Evolutionary conservation across 2,888 invertebrate species (phyloP), one percentile per base, ranked within the genome.

Genomic region (Archaeoteleia sp.): DNA sequence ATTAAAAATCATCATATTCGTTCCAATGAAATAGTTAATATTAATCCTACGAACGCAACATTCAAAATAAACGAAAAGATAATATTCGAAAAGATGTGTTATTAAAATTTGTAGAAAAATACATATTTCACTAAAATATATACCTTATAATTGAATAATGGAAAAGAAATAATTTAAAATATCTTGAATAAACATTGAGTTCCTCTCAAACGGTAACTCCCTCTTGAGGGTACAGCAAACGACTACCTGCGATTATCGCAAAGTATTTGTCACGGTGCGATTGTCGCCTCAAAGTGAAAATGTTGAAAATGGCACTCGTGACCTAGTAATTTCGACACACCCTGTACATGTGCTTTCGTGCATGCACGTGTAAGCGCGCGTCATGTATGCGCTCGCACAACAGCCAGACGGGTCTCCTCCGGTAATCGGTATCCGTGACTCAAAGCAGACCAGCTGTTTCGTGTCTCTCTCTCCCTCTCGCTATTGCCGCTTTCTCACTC

Each of bases 371-470:
- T 8, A 39, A 29, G 27, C 23, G 42, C 57, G 63, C 70, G 20
- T 4, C 20, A 49, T 54, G 54, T 54, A 53, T 54, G 48, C 37
- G 54, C 54, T 54, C 67, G 34, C 14, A 62, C 61, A 55, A 61
- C 51, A 42, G 61, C 51, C 63, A 65, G 63, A 57, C 55, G 72
- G 67, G 73, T 76, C 76, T 74, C 72, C 49, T 61, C 55, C 55
- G 51, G 55, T 46, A 57, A 67, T 61, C 72, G 54, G 66, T 60
- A 65, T 70, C 58, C 67, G 54, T 49, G 60, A 70, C 73, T 71
- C 71, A 73, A 72, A 68, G 55, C 48, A 34, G 72, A 74, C 77
- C 80, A 81, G 78, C 80, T 80, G 79, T 78, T 76, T 75, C 71
- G 65, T 75, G 72, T 79, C 74, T 71, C 69, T 71, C 74, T 76